Base-by-base conservation (phyloP, 1,140 invertebrate species). In the Prorops nasuta region DNA sequence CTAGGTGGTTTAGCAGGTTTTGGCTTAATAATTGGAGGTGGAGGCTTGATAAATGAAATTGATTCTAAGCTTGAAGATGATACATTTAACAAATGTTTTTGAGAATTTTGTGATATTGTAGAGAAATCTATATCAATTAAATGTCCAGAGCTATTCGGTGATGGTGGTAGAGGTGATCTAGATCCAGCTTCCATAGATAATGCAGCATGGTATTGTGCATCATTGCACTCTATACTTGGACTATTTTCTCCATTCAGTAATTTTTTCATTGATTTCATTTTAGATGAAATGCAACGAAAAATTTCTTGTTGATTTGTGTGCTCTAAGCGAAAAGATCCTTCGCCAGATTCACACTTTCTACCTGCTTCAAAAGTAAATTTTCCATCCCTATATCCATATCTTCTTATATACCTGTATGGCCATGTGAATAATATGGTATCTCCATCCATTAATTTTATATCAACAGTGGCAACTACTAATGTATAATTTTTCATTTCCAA, bases 361-460 rank as follows among this genome's bases (percentile, higher is more conserved):
- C 92, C 92, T n/a, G 91, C 91, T 81, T 94, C 91, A 74, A 94
- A 92, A 15, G 88, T 90, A 65, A 94, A 94, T 65, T 86, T 89
- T 28, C 88, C 88, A 58, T 86, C 83, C 49, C 85, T 84, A 56
- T 89, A 89, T 17, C 91, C 91, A 74, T 94, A 94, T 46, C 88
- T 78, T 44, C 91, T 81, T 51, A 94, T 92, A 64, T 86, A 92
- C 54, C 85, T 83, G 70, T 91, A 94, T 31, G 91, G 91, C 91
- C 91, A 94, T n/a, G 84, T 89, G 52, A 83, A 90, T 44, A 90
- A 74, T 6, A 87, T 67, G 49, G 84, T 80, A 58, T 84, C 82
- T n/a, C 76, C 66, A 62, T 86, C 84, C 67, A 85, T 80, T 46
- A 91, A 69, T 70, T 90, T 87, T 58, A 92, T 82, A 48, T 87